phyloP scores from a whole-genome alignment of 2,888 invertebrate species.

The Pandemis heparana region DNA sequence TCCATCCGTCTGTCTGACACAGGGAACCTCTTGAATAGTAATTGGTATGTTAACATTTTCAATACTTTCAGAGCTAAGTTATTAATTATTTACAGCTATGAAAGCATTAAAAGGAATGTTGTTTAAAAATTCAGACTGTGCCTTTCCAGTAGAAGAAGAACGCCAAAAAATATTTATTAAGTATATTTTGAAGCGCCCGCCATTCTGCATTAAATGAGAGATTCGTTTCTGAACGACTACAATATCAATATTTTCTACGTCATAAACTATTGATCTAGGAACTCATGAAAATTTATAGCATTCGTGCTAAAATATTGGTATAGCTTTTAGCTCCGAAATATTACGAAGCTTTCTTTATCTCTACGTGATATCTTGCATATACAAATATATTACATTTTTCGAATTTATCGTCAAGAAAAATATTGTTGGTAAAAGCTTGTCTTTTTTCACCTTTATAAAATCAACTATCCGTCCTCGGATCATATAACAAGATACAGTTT shows the following conservation, averaged over 20 bases:
- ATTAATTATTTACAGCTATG: too few relatives aligned
- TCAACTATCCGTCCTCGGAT: too few relatives aligned
- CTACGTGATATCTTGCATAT: neutral
- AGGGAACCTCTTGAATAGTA: too few relatives aligned
- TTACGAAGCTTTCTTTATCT: slow-evolving; percentile 5
- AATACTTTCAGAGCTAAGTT: too few relatives aligned
- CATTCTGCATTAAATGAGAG: neutral
- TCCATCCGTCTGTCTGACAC: too few relatives aligned
- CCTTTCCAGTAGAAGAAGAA: neutral
- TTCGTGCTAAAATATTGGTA: slow-evolving; percentile 6
- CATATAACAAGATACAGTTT: too few relatives aligned
- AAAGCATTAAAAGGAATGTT: too few relatives aligned
- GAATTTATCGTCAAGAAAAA: too few relatives aligned
- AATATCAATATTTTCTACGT: slow-evolving; percentile 22
- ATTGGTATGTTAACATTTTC: too few relatives aligned
- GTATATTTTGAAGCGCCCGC: neutral
- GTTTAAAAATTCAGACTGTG: too few relatives aligned
- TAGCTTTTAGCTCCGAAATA: slow-evolving; percentile 25
- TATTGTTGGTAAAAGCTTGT: too few relatives aligned
- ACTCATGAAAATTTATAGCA: slow-evolving; percentile 38
- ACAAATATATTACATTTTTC: neutral
- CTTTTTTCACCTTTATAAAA: too few relatives aligned
- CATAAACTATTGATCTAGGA: slow-evolving; percentile 26
- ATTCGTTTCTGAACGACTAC: neutral
- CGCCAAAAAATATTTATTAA: neutral